phyloP scores from a whole-genome alignment of 64 coral and sea anemone genomes.

The Porites australiensis region DNA sequence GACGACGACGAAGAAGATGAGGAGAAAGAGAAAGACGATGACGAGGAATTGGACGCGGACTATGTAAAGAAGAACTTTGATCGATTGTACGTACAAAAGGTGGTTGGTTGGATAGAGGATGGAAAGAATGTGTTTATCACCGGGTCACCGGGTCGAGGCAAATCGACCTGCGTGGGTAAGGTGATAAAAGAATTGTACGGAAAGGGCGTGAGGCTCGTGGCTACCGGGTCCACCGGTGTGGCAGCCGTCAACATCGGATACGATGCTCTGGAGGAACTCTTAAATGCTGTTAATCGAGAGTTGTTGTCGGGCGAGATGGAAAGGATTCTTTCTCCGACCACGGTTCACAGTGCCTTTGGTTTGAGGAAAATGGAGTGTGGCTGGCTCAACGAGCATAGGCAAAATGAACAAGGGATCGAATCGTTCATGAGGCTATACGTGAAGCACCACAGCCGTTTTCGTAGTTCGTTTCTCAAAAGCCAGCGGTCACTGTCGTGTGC shows the following conservation, averaged over 20 bases:
- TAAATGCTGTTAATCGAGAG: not conserved
- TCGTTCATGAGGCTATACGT: not conserved
- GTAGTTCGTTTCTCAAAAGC: not conserved
- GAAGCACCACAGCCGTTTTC: not conserved
- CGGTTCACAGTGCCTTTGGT: not conserved
- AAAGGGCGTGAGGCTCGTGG: not conserved
- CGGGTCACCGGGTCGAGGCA: not conserved
- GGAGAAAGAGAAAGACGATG: not conserved
- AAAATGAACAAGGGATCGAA: not conserved
- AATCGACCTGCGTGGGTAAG: not conserved
- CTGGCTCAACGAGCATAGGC: not conserved
- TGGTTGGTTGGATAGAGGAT: not conserved
- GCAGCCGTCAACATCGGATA: not conserved
- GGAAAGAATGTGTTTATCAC: not conserved
- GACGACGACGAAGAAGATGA: not conserved
- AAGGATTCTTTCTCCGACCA: not conserved
- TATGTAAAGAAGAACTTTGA: constrained; percentile 2
- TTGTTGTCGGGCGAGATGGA: not conserved
- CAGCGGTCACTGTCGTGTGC: not conserved
- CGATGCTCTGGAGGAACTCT: not conserved
- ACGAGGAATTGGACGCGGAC: not conserved
- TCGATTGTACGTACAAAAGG: not conserved
- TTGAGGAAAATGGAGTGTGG: not conserved
- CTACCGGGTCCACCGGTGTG: not conserved
- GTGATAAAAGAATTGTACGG: not conserved